Conservation (phyloP, 2,113 vertebrate genomes). For the Leptocoma aspasia region DNA sequence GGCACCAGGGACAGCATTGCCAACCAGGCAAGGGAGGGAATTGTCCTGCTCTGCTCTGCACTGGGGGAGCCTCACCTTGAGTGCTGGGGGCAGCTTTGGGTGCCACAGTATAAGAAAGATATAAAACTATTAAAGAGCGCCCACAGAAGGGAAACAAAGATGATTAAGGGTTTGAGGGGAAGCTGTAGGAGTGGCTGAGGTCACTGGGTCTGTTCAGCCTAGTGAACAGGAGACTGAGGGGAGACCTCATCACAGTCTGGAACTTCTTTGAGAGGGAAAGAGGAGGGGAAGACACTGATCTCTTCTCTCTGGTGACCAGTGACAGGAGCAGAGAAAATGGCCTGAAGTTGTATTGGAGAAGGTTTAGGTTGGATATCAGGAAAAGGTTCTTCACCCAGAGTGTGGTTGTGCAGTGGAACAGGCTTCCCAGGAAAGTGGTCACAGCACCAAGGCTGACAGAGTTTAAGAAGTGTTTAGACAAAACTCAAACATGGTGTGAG, state of each 20-base stretch:
- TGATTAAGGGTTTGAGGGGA: neutral
- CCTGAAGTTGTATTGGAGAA: neutral
- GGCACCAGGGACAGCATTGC: rapidly evolving
- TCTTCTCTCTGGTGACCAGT: neutral
- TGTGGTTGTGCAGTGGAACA: neutral
- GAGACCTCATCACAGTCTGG: neutral
- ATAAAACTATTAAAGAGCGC: rapidly evolving
- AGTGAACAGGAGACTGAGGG: neutral
- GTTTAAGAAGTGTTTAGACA: neutral
- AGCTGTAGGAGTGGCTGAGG: neutral
- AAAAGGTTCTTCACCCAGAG: neutral
- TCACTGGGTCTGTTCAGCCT: neutral
- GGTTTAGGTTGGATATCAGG: neutral
- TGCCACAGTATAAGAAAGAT: rapidly evolving
- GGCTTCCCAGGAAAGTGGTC: neutral
- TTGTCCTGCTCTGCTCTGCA: neutral
- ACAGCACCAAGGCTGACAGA: neutral
- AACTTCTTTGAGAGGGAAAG: neutral
- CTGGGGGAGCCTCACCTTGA: neutral
- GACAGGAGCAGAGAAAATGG: neutral
- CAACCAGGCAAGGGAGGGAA: neutral
- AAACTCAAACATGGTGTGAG: no score
- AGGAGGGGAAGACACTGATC: neutral
- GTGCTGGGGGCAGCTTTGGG: no score
- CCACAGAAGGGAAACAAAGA: neutral